Percentiles rank a stretch among this genome's conserved stretches.
phyloP scores from a whole-genome alignment of 2,888 invertebrate species.

The Zhuqinia jingwanae region DNA sequence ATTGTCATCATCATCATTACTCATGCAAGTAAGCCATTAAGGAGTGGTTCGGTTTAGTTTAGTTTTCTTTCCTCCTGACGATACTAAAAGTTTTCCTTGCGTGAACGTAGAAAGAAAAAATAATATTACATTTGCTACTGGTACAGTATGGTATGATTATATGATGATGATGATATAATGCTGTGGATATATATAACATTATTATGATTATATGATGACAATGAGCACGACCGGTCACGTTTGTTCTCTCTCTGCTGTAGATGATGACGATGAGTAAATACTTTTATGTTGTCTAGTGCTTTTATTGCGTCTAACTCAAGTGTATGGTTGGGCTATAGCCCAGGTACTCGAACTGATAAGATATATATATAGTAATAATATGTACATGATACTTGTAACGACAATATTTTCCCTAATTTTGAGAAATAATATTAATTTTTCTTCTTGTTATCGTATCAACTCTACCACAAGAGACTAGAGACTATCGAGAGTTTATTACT shows the following conservation, averaged over 20 bases:
- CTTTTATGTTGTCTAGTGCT: neutral
- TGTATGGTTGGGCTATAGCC: neutral
- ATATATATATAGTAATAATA: neutral
- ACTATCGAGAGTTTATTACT: neutral
- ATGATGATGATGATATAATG: too few relatives aligned
- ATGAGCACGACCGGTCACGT: constrained; percentile 52
- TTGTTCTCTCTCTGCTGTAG: constrained; percentile 41
- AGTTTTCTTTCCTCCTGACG: constrained; percentile 47
- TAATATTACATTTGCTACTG: constrained; percentile 44
- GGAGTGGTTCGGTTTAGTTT: constrained; percentile 63
- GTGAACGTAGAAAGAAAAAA: constrained; percentile 35
- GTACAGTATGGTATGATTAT: too few relatives aligned
- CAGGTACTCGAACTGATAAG: neutral
- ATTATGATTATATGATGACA: constrained; percentile 44
- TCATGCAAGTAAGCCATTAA: constrained; percentile 72
- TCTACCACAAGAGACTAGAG: neutral
- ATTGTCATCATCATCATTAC: constrained; percentile 71
- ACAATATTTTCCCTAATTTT: constrained; percentile 60
- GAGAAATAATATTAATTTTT: constrained; percentile 40
- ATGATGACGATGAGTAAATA: neutral
- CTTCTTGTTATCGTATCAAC: neutral
- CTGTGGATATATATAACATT: constrained; percentile 8
- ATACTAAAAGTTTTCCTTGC: constrained; percentile 34
- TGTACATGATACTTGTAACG: neutral
- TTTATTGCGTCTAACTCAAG: constrained; percentile 6